phyloP scores from a whole-genome alignment of 2,888 invertebrate species.

The Ophioninae sp. region DNA sequence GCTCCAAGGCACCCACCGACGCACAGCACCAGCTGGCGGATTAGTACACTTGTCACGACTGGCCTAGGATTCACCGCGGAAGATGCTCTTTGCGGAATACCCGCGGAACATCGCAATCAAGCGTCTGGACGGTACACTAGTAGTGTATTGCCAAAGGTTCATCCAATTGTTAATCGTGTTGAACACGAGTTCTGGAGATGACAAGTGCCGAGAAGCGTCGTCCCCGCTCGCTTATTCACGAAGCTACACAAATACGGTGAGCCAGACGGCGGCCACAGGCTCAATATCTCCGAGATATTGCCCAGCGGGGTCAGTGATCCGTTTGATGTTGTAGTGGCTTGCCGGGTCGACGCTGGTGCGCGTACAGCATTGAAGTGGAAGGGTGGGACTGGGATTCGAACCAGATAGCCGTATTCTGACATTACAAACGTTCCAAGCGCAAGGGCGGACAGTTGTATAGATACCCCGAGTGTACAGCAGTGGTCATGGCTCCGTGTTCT shows the following conservation, averaged over 20 bases:
- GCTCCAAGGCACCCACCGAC: too few relatives aligned
- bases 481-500: not conserved
- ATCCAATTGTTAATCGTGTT: conserved; percentile 1
- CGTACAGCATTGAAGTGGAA: not conserved
- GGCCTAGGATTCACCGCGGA: not conserved
- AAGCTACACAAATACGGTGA: not conserved
- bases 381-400: not conserved
- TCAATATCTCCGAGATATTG: too few relatives aligned
- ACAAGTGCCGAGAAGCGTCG: not conserved
- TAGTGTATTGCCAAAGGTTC: not conserved
- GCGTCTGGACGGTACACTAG: not conserved
- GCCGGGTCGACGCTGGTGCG: not conserved
- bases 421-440: conserved; percentile 28
- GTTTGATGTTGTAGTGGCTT: not conserved
- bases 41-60: not conserved
- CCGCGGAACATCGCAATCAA: too few relatives aligned
- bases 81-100: not conserved
- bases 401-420: conserved; percentile 2
- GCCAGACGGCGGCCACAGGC: not conserved
- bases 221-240: not conserved
- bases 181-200: conserved; percentile 3
- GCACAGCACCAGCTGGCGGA: not conserved
- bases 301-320: not conserved
- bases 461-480: not conserved
- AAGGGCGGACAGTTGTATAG: conserved; percentile 10